A percentile compares a stretch with the other conserved stretches of the same genome.
Conservation (phyloP, 2,113 vertebrate species). For the Puma concolor region DNA sequence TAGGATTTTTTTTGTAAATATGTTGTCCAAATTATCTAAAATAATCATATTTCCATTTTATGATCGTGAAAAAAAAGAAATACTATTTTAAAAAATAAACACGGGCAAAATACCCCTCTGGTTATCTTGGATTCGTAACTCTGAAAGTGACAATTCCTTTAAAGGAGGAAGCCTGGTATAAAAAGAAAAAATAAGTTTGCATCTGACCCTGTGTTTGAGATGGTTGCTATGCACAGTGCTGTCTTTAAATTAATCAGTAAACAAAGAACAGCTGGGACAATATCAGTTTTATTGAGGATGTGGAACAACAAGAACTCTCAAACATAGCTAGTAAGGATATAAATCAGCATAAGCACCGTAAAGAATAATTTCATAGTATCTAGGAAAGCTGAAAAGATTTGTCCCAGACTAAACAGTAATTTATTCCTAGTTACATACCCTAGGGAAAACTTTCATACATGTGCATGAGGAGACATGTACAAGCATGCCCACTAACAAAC, state of each 20-base stretch:
- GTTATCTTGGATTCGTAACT: slow-evolving; percentile 27
- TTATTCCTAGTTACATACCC: not conserved
- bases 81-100: not conserved
- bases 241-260: slow-evolving; percentile 65
- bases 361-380: not conserved
- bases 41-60: not conserved
- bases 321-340: not conserved
- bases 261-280: slow-evolving; percentile 70
- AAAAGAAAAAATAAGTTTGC: not conserved
- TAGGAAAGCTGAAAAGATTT: not conserved
- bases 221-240: slow-evolving; percentile 62
- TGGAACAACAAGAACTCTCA: slow-evolving; percentile 46
- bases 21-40: slow-evolving; percentile 40
- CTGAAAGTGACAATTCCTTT: slow-evolving; percentile 44
- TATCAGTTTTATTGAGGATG: slow-evolving; percentile 60
- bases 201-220: not conserved
- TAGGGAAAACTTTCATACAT: not conserved
- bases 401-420: not conserved
- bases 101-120: no score
- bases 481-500: not conserved
- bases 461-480: not conserved
- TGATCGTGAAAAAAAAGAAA: not conserved
- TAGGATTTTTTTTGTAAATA: slow-evolving; percentile 40
- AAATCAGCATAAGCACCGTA: not conserved
- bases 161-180: not conserved